These are phyloP conservation scores for Coreius guichenoti DNA, from an alignment of 2,797 vertebrate genomes.

Conservation along the genomic window DNA sequence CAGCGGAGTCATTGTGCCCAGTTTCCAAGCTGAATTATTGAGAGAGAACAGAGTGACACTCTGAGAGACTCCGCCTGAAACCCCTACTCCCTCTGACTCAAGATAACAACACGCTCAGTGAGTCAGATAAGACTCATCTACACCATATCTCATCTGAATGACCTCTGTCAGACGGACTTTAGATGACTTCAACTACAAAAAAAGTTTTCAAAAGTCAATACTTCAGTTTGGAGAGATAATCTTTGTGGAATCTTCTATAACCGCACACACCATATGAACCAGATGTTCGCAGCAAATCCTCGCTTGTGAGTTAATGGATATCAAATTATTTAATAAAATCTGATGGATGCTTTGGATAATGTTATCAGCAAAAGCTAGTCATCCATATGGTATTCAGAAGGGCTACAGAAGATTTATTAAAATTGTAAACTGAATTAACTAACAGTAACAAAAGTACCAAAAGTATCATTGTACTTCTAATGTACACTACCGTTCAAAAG, in stretches of 20 bases:
- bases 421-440: not conserved
- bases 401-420: not conserved
- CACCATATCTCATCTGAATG: conserved; percentile 14
- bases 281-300: not conserved
- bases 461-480: not conserved
- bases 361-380: not conserved
- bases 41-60: conserved; percentile 53
- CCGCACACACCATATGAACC: not conserved
- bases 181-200: not conserved
- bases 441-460: not conserved
- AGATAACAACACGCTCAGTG: not conserved
- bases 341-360: not conserved
- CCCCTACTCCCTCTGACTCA: conserved; percentile 15
- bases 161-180: conserved; percentile 19
- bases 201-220: conserved; percentile 13
- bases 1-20: conserved; percentile 65
- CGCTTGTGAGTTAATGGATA: not conserved
- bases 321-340: not conserved
- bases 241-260: not conserved
- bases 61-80: conserved; percentile 38
- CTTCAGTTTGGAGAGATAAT: not conserved
- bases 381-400: not conserved
- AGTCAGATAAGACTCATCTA: conserved; percentile 34
- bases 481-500: not conserved
- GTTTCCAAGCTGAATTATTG: conserved; percentile 84